A percentile compares a stretch with the other conserved stretches of the same genome.
phyloP scores from a whole-genome alignment of 2,888 invertebrate genomes.

The Caenorhabditis drosophilae region DNA sequence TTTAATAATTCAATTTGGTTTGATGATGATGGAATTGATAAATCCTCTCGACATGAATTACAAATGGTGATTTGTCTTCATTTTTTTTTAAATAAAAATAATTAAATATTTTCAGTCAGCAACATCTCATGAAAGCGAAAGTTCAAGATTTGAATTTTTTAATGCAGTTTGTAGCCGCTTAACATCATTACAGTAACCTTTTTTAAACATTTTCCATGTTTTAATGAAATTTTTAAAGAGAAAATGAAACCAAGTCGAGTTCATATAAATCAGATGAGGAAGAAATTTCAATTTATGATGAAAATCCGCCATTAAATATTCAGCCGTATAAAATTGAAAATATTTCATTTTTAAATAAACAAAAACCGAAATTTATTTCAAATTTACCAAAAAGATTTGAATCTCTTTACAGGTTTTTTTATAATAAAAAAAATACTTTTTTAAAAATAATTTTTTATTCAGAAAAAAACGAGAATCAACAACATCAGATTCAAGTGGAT shows the following conservation, averaged over 20 bases:
- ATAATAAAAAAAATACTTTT: background rate
- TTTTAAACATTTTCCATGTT: background rate
- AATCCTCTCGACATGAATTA: background rate
- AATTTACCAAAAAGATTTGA: constrained; percentile 31
- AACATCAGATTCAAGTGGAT: constrained; percentile 31
- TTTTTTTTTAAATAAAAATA: background rate
- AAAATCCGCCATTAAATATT: background rate
- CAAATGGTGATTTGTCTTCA: background rate
- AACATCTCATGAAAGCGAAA: constrained; percentile 24
- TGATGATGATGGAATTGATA: background rate
- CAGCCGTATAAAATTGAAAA: too few species aligned
- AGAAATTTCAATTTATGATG: background rate
- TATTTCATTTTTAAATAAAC: too few species aligned
- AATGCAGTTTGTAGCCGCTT: constrained; percentile 22
- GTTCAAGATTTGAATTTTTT: constrained; percentile 23
- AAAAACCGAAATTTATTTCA: constrained; percentile 8
- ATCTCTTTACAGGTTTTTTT: constrained; percentile 19
- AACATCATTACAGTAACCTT: constrained; percentile 14
- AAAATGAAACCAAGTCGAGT: background rate
- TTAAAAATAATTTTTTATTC: constrained; percentile 4
- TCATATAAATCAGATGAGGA: background rate
- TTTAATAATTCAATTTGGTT: background rate
- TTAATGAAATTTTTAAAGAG: background rate
- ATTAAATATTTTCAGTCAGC: background rate
- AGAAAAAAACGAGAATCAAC: constrained; percentile 24